Evolutionary conservation across 2,888 invertebrate genomes (phyloP), one percentile per base, ranked within the genome.

Genomic region (Acanthosepion esculentum): DNA sequence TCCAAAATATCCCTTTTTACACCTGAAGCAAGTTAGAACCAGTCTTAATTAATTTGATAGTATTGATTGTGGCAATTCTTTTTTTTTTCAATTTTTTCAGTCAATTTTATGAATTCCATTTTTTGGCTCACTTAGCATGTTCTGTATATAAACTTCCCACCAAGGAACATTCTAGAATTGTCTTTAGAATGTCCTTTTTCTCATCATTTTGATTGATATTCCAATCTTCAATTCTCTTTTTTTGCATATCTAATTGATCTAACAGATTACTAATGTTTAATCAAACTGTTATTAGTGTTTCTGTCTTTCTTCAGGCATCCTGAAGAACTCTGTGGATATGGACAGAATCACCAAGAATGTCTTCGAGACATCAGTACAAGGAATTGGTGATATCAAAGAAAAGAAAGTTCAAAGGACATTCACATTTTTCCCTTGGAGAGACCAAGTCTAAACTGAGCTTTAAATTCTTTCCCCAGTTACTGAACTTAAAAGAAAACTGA

Each of bases 351-450:
- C 18, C 23, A n/a, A 78, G 78, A 78, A 78, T 0, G 78, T 78
- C 78, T 78, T 33, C 78, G 15, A 78, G 78, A 78, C n/a, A 78
- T 78, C 78, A 78, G 33, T 33, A 78, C 78, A 78, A 78, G 78
- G 78, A 78, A 78, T 78, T 78, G 78, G n/a, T 78, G 78, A 78
- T 78, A 78, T 78, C 78, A 78, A 78, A 78, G 78, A 33, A 78
- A n/a, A 78, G 78, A 33, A 33, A 78, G 78, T 78, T 78, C 78
- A 78, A 78, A 78, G 78, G 33, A 78, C 78, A 78, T n/a, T 78
- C 5, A 78, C 15, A n/a, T 78, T 12, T n/a, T 12, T n/a, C 12
- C 5, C n/a, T n/a, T n/a, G n/a, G 15, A 15, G 0, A 33, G 78
- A 78, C n/a, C n/a, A 2, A 78, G n/a, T 78, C n/a, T 78, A 78